Conservation (phyloP, 2,797 vertebrate genomes). For the Anableps anableps region DNA sequence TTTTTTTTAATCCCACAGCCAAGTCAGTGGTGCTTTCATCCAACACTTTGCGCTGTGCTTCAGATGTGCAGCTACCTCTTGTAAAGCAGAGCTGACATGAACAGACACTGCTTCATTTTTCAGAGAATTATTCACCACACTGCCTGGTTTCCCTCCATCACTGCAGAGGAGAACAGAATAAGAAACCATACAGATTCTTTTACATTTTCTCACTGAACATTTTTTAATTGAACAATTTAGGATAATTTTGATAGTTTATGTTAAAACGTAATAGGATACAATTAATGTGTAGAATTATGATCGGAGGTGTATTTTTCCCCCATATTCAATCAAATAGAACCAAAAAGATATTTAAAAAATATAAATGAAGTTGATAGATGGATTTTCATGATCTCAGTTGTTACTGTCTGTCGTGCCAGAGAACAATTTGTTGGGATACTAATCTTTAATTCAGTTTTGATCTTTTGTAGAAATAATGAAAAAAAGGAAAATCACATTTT, state of each 20-base stretch:
- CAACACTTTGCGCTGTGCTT: conserved; percentile 12
- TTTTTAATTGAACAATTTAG: not conserved
- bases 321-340: not conserved
- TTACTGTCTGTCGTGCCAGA: too few species aligned
- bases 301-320: not conserved
- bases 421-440: too few species aligned
- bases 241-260: not conserved
- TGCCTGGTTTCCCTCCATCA: conserved; percentile 28
- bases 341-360: too few species aligned
- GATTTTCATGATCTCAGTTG: too few species aligned
- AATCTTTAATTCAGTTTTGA: too few species aligned
- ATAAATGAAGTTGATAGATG: too few species aligned
- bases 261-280: not conserved
- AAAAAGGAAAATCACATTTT: too few species aligned
- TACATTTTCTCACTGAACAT: not conserved
- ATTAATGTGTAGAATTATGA: not conserved
- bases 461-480: too few species aligned
- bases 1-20: conserved; percentile 17
- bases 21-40: conserved; percentile 13
- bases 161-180: conserved; percentile 17
- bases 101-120: conserved; percentile 37
- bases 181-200: conserved; percentile 7
- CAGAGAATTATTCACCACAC: conserved; percentile 40
- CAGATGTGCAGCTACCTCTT: conserved; percentile 25
- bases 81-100: conserved; percentile 22